These are phyloP conservation scores for Lordiphosa fenestrarum DNA, from an alignment of 2,888 invertebrate genomes.

Conservation along the genomic window DNA sequence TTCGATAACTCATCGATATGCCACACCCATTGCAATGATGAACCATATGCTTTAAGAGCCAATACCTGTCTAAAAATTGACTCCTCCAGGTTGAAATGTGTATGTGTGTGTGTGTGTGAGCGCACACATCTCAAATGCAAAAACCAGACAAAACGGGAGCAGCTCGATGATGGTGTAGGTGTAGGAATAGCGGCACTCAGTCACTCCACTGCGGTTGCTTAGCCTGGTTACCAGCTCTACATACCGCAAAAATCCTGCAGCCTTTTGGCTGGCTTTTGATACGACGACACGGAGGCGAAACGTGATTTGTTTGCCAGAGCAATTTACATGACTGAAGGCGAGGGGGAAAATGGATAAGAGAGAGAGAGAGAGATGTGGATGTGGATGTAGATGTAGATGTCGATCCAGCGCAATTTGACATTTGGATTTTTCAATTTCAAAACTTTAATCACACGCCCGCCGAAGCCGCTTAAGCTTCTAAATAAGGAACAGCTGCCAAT, in stretches of 20 bases:
- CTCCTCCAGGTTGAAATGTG: slow-evolving; percentile 11
- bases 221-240: slow-evolving; percentile 43
- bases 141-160: slow-evolving; percentile 28
- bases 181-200: slow-evolving; percentile 35
- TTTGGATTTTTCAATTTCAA: slow-evolving; percentile 9
- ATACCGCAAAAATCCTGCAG: slow-evolving; percentile 56
- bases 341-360: slow-evolving; percentile 35
- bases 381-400: slow-evolving; percentile 14
- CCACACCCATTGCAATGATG: slow-evolving; percentile 6
- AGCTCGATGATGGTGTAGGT: slow-evolving; percentile 2
- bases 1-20: not conserved
- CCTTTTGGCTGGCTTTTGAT: slow-evolving; percentile 54
- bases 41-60: slow-evolving; percentile 9
- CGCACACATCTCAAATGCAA: slow-evolving; percentile 19
- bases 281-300: slow-evolving; percentile 33
- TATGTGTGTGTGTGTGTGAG: slow-evolving; percentile 4
- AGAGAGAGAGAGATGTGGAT: slow-evolving; percentile 35
- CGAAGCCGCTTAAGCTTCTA: slow-evolving; percentile 62
- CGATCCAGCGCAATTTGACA: not conserved
- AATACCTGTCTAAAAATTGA: slow-evolving; percentile 9
- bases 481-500: slow-evolving; percentile 57
- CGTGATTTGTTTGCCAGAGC: slow-evolving; percentile 63
- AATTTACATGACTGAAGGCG: slow-evolving; percentile 58
- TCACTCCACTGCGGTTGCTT: slow-evolving; percentile 42
- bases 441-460: slow-evolving; percentile 68